Conservation (phyloP, 92 coral and sea anemone genomes). For the Paramuricea clavata region DNA sequence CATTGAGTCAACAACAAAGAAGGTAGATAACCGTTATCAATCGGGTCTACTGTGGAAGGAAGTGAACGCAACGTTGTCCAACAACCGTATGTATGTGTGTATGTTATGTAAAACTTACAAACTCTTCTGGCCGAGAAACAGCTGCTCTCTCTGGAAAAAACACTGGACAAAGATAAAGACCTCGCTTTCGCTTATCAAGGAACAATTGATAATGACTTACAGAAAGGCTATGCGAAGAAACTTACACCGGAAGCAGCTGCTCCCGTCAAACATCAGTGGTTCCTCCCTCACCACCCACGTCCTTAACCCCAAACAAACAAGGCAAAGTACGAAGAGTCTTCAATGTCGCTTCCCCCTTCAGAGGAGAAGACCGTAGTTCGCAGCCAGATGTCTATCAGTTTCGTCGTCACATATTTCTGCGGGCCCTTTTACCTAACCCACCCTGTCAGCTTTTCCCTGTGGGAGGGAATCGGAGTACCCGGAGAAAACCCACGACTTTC, state of each 20-base stretch:
- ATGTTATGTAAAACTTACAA: no score
- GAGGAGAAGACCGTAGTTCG: slow-evolving; percentile 27
- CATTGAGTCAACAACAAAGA: slow-evolving; percentile 48
- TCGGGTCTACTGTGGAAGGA: not conserved
- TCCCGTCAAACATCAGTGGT: slow-evolving; percentile 40
- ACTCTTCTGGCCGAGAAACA: slow-evolving; percentile 72
- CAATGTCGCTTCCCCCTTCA: slow-evolving; percentile 57
- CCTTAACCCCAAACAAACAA: slow-evolving; percentile 35
- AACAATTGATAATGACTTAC: slow-evolving; percentile 56
- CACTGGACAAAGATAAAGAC: not conserved
- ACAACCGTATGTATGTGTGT: not conserved
- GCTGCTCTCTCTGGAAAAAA: no score
- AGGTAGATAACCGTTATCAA: no score
- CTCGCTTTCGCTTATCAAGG: slow-evolving; percentile 17
- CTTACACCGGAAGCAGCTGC: slow-evolving; percentile 37
- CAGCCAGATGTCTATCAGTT: slow-evolving; percentile 74
- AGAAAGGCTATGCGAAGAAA: slow-evolving; percentile 53
- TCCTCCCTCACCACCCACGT: slow-evolving; percentile 52
- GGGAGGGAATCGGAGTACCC: no score
- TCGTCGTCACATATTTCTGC: slow-evolving; percentile 72
- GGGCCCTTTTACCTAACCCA: no score
- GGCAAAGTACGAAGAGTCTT: slow-evolving; percentile 45
- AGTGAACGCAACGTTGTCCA: not conserved
- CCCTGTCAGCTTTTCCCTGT: no score
- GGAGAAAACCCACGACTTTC: no score